These are phyloP conservation scores for Drosophila equinoxialis DNA, from an alignment of 1,140 invertebrate species.

Conservation along the genomic window DNA sequence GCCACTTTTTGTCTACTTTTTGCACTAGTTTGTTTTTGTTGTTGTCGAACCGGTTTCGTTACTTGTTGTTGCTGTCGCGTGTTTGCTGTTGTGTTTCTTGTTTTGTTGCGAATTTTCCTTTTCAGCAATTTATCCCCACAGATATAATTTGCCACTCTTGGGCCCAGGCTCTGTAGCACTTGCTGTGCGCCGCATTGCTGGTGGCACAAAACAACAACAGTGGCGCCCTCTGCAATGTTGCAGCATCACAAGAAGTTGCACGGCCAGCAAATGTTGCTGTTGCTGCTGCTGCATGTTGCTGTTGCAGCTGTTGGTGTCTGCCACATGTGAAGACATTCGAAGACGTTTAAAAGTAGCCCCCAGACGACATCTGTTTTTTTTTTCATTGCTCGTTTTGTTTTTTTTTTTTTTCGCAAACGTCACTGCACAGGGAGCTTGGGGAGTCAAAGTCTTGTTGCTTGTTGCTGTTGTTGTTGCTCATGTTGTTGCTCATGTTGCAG, in stretches of 20 bases:
- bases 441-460: constrained; percentile 28
- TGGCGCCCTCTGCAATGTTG: constrained; percentile 82
- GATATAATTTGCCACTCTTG: constrained; percentile 50
- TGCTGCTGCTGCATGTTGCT: constrained; percentile 65
- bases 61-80: constrained; percentile 27
- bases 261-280: constrained; percentile 57
- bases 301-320: constrained; percentile 69
- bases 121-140: constrained; percentile 48
- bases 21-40: constrained; percentile 64
- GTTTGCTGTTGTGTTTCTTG: constrained; percentile 44
- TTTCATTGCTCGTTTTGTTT: not conserved
- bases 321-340: constrained; percentile 50
- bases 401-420: not conserved
- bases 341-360: constrained; percentile 9
- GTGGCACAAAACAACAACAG: constrained; percentile 82
- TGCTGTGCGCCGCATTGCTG: constrained; percentile 77
- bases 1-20: constrained; percentile 71
- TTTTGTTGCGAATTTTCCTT: constrained; percentile 70
- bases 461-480: constrained; percentile 38
- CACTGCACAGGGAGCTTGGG: constrained; percentile 30
- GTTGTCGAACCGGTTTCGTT: constrained; percentile 62
- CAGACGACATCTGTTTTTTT: constrained; percentile 69
- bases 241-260: constrained; percentile 71
- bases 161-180: constrained; percentile 36
- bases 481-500: constrained; percentile 54